Percentiles rank a stretch among this genome's conserved stretches.
phyloP scores from a whole-genome alignment of 2,888 invertebrate species.

The Vanessa cardui region DNA sequence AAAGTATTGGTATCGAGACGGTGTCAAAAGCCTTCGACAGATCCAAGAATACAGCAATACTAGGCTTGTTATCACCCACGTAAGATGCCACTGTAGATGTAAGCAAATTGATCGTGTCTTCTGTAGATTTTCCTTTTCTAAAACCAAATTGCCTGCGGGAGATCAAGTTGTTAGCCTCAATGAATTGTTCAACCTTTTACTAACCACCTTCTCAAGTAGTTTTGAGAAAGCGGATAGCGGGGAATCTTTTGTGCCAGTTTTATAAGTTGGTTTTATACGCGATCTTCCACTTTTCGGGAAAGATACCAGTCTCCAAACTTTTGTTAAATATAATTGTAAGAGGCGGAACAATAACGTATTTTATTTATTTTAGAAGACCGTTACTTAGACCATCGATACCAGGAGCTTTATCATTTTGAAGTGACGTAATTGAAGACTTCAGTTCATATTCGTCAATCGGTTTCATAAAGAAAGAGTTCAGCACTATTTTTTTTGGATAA shows the following conservation, averaged over 20 bases:
- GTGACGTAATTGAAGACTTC: constrained; percentile 5
- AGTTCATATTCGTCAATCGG: constrained; percentile 12
- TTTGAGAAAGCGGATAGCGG: constrained; percentile 6
- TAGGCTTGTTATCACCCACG: no score
- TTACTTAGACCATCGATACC: constrained; percentile 14
- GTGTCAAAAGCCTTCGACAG: background rate
- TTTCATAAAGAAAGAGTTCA: constrained; percentile 9
- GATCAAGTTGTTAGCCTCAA: constrained; percentile 23
- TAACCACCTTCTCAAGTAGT: constrained; percentile 10
- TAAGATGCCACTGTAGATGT: no score
- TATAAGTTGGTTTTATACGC: constrained; percentile 11
- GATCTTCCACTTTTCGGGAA: constrained; percentile 12
- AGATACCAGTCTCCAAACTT: constrained; percentile 9
- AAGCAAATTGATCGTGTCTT: constrained; percentile 21
- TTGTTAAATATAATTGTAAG: constrained; percentile 10
- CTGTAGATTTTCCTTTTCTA: constrained; percentile 27
- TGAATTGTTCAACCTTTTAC: background rate
- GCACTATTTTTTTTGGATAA: constrained; percentile 1
- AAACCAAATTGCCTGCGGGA: constrained; percentile 35
- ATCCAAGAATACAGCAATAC: background rate
- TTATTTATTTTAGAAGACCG: constrained; percentile 10
- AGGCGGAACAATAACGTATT: constrained; percentile 4
- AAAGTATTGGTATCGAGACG: background rate
- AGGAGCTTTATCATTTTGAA: constrained; percentile 16
- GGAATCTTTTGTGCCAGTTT: constrained; percentile 6